These are phyloP conservation scores for Hypotaenidia okinawae DNA, from an alignment of 2,797 vertebrate species.

Conservation along the genomic window DNA sequence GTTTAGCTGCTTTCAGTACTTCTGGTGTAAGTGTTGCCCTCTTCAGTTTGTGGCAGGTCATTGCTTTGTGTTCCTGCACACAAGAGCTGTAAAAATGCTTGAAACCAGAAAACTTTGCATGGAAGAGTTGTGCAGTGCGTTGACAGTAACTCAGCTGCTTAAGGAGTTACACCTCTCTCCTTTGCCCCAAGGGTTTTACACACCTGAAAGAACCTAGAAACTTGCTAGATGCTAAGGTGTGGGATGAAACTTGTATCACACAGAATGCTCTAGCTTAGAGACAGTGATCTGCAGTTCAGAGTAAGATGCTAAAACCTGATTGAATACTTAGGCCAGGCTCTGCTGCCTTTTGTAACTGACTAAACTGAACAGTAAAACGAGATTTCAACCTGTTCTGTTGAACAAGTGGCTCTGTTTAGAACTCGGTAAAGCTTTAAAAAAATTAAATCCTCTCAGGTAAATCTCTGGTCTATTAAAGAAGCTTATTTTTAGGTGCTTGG, in stretches of 20 bases:
- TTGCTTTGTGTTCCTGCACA: neutral
- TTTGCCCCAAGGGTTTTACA: neutral
- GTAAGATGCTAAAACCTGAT: neutral
- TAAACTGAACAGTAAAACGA: neutral
- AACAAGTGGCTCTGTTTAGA: neutral
- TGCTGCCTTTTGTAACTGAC: neutral
- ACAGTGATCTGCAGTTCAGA: neutral
- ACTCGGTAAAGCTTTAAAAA: neutral
- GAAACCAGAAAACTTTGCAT: neutral
- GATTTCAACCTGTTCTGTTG: neutral
- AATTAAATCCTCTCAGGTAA: neutral
- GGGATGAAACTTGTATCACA: neutral
- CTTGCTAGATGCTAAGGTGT: neutral
- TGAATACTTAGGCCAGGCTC: neutral
- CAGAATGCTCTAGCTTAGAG: neutral
- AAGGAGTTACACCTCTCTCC: neutral
- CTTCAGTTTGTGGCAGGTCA: neutral
- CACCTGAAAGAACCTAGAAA: neutral
- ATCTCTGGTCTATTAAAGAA: neutral
- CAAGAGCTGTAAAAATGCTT: accelerated
- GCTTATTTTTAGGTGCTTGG: neutral
- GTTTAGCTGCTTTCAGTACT: neutral
- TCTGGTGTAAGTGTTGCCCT: neutral
- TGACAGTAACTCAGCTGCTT: neutral
- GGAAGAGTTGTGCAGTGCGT: neutral